A percentile compares a stretch with the other conserved stretches of the same genome.
phyloP scores from a whole-genome alignment of 2,113 vertebrate genomes.

The Girardinichthys multiradiatus region DNA sequence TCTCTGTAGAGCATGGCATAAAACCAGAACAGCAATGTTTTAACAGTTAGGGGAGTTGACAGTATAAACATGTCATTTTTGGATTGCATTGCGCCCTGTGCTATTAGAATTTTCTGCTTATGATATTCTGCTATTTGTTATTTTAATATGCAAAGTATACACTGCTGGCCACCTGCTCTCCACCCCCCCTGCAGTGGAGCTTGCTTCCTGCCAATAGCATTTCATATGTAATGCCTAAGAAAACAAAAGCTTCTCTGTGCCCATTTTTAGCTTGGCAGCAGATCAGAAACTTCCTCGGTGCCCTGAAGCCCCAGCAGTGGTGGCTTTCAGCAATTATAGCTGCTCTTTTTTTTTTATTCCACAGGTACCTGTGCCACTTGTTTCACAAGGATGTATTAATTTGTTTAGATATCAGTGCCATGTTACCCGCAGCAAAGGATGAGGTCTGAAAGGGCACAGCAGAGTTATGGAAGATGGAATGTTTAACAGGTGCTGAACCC shows the following conservation, averaged over 20 bases:
- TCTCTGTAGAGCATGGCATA: not conserved
- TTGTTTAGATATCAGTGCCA: slow-evolving; percentile 40
- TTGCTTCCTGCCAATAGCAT: slow-evolving; percentile 37
- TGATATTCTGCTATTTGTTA: slow-evolving; percentile 47
- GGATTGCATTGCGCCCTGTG: slow-evolving; percentile 21
- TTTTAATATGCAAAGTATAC: slow-evolving; percentile 28
- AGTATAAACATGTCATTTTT: slow-evolving; percentile 26
- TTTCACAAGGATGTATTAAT: slow-evolving; percentile 27
- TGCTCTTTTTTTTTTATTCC: not conserved
- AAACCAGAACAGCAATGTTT: slow-evolving; percentile 29
- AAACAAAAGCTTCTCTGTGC: slow-evolving; percentile 55
- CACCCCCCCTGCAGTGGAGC: slow-evolving; percentile 9
- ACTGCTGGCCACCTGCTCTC: slow-evolving; percentile 21
- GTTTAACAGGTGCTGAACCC: slow-evolving; percentile 62
- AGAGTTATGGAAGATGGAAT: slow-evolving; percentile 43
- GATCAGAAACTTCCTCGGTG: slow-evolving; percentile 50
- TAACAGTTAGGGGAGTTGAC: slow-evolving; percentile 28
- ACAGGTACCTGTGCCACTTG: slow-evolving; percentile 10
- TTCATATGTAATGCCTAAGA: slow-evolving; percentile 50
- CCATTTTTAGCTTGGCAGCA: slow-evolving; percentile 50
- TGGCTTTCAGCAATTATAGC: slow-evolving; percentile 11
- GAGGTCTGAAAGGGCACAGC: slow-evolving; percentile 30
- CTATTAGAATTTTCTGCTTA: slow-evolving; percentile 42
- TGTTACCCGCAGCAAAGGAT: slow-evolving; percentile 40
- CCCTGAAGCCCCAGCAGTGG: slow-evolving; percentile 38